Evolutionary conservation across 2,113 vertebrate genomes (phyloP).

Genomic region (Hirundichthys speculiger): DNA sequence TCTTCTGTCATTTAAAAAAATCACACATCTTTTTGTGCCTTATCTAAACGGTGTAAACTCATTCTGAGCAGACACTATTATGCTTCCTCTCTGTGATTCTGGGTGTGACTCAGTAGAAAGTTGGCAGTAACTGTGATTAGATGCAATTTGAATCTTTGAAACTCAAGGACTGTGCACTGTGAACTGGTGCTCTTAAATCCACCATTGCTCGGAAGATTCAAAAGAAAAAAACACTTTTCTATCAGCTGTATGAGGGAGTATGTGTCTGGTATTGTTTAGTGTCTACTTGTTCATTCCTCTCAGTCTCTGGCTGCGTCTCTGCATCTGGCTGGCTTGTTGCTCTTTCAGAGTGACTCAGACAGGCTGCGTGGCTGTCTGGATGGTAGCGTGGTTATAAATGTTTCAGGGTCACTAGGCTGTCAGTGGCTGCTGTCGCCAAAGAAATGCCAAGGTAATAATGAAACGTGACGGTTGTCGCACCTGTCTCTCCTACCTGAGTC

Average conservation of each 20-base stretch:
- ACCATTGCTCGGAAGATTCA: conserved; percentile 17
- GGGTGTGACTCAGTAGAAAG: conserved; percentile 30
- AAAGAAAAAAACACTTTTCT: conserved; percentile 37
- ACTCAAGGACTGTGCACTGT: conserved; percentile 12
- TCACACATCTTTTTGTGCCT: not conserved
- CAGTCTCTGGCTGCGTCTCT: conserved; percentile 36
- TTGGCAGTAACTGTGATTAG: conserved; percentile 28
- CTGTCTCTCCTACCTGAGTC: conserved; percentile 21
- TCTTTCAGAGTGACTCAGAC: conserved; percentile 75
- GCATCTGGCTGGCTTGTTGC: conserved; percentile 60
- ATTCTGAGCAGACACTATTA: conserved; percentile 12
- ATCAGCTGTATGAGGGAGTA: conserved; percentile 11
- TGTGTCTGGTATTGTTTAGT: conserved; percentile 32
- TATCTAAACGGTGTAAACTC: not conserved
- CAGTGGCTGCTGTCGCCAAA: conserved; percentile 29
- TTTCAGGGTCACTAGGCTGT: conserved; percentile 70
- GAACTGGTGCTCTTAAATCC: conserved; percentile 33
- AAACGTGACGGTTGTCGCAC: conserved; percentile 21
- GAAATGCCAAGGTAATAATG: conserved; percentile 31
- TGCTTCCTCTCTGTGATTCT: conserved; percentile 39
- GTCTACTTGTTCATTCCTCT: conserved; percentile 45
- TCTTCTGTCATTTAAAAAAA: not conserved
- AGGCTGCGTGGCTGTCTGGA: conserved; percentile 64
- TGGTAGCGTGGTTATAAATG: conserved; percentile 58
- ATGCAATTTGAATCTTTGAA: conserved; percentile 29